Base-by-base conservation (phyloP, 2,797 vertebrate genomes). In the Gymnodraco acuticeps region DNA sequence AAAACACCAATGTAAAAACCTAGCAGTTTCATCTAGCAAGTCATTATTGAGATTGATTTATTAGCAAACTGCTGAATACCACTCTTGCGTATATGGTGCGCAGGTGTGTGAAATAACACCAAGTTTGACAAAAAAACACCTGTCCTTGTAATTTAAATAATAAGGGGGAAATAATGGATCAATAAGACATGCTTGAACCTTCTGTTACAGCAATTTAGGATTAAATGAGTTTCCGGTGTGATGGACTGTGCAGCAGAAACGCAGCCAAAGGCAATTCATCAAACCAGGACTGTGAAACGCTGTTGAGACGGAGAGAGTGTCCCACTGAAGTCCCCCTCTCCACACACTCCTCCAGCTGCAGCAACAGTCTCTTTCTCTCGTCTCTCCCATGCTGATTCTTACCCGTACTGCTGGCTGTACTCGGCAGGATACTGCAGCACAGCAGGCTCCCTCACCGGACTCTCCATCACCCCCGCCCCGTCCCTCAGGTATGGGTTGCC, bases 321-420 rank as follows among this genome's bases (percentile, higher is more conserved):
- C 81, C 86, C 81, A 74, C 55, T 77, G 73, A 86, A 70, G 85
- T 73, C 41, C 56, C 23, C 81, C 63, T 74, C 56, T 65, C 64
- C 75, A 73, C 66, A 76, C 73, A 72, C 59, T 66, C 8, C 0
- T 46, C 41, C 62, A 51, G 77, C 75, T 27, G 76, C 84, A 87
- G 71, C 88, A 69, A 74, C 83, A 84, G 20, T 64, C 63, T 56
- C 20, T 42, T 9, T 61, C 64, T 46, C 75, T 43, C 33, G 27
- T 62, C 77, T 56, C 68, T 71, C 56, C 62, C 52, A 42, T 78
- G 80, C 70, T 68, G 74, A 67, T 74, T 70, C 94, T 95, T 94
- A 94, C 94, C 94, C 93, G 82, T 68, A 88, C 74, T 82, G 78
- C 13, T 75, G 76, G 82, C 80, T 70, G 87, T 78, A 91, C 80